Base-by-base conservation (phyloP, 53 echinoderm and acorn worm species). In the Paracentrotus lividus region DNA sequence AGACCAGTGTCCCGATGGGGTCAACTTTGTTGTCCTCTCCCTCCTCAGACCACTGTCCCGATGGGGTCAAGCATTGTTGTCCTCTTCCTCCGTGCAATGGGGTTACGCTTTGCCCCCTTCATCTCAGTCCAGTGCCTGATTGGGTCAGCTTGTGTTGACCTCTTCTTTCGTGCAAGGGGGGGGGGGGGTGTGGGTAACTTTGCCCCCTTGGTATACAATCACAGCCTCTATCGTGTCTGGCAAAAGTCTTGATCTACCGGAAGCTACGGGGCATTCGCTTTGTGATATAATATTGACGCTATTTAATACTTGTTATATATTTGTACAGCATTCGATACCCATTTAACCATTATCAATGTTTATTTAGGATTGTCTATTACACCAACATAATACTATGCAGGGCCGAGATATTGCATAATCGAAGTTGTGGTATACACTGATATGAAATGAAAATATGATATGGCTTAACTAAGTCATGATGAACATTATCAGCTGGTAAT, bases 1-100 rank as follows among this genome's bases (percentile, higher is more conserved):
- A 69, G 36, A 69, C 69, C 69, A 15, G 69, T 69, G 18, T 69
- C 69, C 69, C 38, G 36, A 69, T 69, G 20, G 72, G 72, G 72
- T 72, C 72, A 40, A n/a, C 2, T 10, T 31, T 64, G 64, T 27
- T 29, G 31, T 64, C 64, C 29, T 64, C 29, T 64, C 12, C 2
- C 40, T 40, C 4, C 21, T n/a, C 16, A 69, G 36, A 69, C 69
- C 69, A 15, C 34, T 69, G 18, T 69, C 69, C 69, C 38, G 36
- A 69, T 69, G 20, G 72, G 72, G 72, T 72, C 72, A 40, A n/a
- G n/a, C 2, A 29, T 31, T 64, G 64, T 27, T 29, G 31, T 64
- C 64, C 29, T 64, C 29, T 64, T 29, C 2, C 40, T 40, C 4
- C 21, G 36, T 40, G 36, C 21, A 38, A 10, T 9, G 32, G 66